Base-by-base conservation (phyloP, 2,888 invertebrate species). In the Alviniconcha strummeri region DNA sequence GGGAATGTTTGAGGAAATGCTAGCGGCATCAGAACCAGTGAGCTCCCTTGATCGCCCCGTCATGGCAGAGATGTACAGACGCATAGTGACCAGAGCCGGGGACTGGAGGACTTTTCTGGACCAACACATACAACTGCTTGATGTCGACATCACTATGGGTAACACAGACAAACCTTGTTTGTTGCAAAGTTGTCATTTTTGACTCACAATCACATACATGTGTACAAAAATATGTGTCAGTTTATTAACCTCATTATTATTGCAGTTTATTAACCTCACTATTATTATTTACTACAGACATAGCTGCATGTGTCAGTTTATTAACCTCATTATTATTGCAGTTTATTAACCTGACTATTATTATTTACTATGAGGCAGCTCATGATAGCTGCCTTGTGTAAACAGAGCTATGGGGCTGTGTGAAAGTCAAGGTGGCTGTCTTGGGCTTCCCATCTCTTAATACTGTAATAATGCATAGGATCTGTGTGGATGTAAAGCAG, bases 91-190 rank as follows among this genome's bases (percentile, higher is more conserved):
- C 5, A 36, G 57, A n/a, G 76, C 64, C n/a, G 56, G 72, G 6
- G 77, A 84, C 72, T 76, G 75, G 60, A 57, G 36, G 15, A 36
- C 71, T 36, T 69, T 85, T 19, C 83, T 86, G 5, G 83, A 85
- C 52, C 80, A 83, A 64, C 82, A 84, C 76, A 54, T 55, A 52
- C 77, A 81, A 60, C 36, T 85, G 52, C 76, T 86, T 72, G 82
- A 86, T 15, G 17, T n/a, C 8, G 84, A 83, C 64, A 83, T 86
- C 75, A 60, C 78, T 60, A 83, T 86, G 52, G 84, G 86, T 86
- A 83, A 67, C 74, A 36, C 36, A 36, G 36, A 36, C 36, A 36
- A 36, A 36, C 0, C 36, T 3, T 36, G 0, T 36, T 36, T 36
- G 36, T 36, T 36, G 72, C 76, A 52, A 67, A 57, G 9, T 54